Base-by-base conservation (phyloP, 1,140 invertebrate genomes). In the Adelges cooleyi region DNA sequence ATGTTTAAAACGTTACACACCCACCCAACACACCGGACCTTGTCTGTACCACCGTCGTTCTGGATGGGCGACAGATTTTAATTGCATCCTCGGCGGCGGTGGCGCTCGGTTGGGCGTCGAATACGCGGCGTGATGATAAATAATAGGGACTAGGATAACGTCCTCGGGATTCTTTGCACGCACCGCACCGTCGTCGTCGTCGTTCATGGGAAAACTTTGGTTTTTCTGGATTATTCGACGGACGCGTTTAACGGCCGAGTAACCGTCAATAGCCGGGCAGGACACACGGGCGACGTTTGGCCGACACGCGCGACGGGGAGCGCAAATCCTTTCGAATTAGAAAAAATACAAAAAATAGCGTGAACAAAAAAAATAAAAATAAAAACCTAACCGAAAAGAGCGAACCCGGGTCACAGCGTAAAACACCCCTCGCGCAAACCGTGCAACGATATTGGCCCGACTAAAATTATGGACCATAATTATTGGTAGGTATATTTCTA, bases 211-310 rank as follows among this genome's bases (percentile, higher is more conserved):
- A 59, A 54, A 40, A 56, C 40, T 42, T 25, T n/a, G 1, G 13
- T 18, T 4, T n/a, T 4, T 51, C n/a, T n/a, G n/a, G n/a, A n/a
- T n/a, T n/a, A n/a, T 50, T 50, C 15, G 49, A 29, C 15, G 27
- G 15, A 42, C 36, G 27, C 44, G 42, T 62, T 62, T 62, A 62
- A 62, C 56, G 42, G 56, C 40, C 56, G 56, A 62, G 44, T 62
- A 62, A 62, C 33, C 42, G 56, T 62, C 56, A 62, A 62, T 62
- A 62, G 56, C 56, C 56, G 56, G n/a, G n/a, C 42, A 40, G 56
- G 56, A 46, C 56, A 46, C 56, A 62, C 18, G 56, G 22, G 22
- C 56, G 56, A 48, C 56, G 46, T 62, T 62, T 62, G 56, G 56
- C 56, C 56, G 29, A 33, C 29, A 33, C 29, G 38, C 56, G 56